Conservation (phyloP, 1,140 invertebrate species). For the Helicoverpa zea region DNA sequence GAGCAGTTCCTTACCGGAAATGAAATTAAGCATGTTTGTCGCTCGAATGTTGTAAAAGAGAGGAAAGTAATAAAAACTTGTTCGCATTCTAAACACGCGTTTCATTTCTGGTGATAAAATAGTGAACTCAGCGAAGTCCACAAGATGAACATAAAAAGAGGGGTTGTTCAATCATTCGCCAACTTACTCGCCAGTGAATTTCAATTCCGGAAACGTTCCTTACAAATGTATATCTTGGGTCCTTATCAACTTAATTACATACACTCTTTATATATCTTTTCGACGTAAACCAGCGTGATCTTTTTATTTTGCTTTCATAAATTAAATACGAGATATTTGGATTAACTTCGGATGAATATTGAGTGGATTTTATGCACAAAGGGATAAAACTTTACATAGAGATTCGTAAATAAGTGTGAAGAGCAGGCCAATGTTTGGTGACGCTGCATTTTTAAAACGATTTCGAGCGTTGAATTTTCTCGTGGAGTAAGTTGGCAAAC, state of each 20-base stretch:
- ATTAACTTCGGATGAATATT: too few relatives aligned
- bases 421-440: conserved; percentile 4
- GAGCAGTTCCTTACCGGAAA: conserved; percentile 50
- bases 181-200: conserved; percentile 42
- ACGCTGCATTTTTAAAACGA: neutral
- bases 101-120: conserved; percentile 58
- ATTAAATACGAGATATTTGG: too few relatives aligned
- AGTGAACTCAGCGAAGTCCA: conserved; percentile 84
- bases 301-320: too few relatives aligned
- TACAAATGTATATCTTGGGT: conserved; percentile 28
- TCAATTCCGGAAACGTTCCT: conserved; percentile 41
- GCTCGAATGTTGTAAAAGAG: conserved; percentile 50
- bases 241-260: conserved; percentile 26
- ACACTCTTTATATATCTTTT: neutral
- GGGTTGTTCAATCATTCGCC: conserved; percentile 51
- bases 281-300: too few relatives aligned
- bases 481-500: conserved; percentile 44
- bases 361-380: neutral
- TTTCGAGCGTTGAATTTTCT: conserved; percentile 14
- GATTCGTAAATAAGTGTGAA: too few relatives aligned
- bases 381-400: neutral
- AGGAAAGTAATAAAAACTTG: conserved; percentile 6
- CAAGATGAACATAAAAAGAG: conserved; percentile 60
- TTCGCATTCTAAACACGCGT: conserved; percentile 37
- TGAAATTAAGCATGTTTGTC: conserved; percentile 56